Conservation (phyloP, 1,140 invertebrate species). For the Drosophila truncata region DNA sequence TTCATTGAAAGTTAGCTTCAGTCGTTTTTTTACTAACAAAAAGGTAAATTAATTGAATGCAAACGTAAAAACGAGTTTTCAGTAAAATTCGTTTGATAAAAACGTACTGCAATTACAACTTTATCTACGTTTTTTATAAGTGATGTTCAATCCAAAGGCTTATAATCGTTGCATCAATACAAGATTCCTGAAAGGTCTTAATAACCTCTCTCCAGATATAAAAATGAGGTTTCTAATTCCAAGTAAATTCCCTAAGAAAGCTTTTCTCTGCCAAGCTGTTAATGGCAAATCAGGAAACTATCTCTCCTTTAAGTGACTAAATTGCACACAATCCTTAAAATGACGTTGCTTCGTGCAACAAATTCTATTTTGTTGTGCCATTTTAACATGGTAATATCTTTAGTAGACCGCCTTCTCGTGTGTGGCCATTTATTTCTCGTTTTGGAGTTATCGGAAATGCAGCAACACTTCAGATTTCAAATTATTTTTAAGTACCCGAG, state of each 20-base stretch:
- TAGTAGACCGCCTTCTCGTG: neutral
- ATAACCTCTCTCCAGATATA: neutral
- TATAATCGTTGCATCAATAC: neutral
- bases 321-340: neutral
- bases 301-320: neutral
- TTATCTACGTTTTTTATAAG: neutral
- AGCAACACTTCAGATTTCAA: constrained; percentile 63
- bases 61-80: neutral
- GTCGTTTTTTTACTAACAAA: neutral
- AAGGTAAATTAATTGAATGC: neutral
- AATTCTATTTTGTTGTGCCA: constrained; percentile 9
- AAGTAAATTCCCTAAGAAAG: neutral
- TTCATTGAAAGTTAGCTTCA: neutral
- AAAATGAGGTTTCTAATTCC: neutral
- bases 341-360: neutral
- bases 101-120: neutral
- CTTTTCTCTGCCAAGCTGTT: too few relatives aligned
- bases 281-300: neutral
- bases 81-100: neutral
- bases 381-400: constrained; percentile 28
- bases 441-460: constrained; percentile 36
- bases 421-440: constrained; percentile 26
- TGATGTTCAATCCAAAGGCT: neutral
- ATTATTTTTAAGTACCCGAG: constrained; percentile 72
- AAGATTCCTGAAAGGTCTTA: neutral